Percentiles rank a stretch among this genome's conserved stretches.
phyloP scores from a whole-genome alignment of 2,797 vertebrate species.

The Myotis planiceps region DNA sequence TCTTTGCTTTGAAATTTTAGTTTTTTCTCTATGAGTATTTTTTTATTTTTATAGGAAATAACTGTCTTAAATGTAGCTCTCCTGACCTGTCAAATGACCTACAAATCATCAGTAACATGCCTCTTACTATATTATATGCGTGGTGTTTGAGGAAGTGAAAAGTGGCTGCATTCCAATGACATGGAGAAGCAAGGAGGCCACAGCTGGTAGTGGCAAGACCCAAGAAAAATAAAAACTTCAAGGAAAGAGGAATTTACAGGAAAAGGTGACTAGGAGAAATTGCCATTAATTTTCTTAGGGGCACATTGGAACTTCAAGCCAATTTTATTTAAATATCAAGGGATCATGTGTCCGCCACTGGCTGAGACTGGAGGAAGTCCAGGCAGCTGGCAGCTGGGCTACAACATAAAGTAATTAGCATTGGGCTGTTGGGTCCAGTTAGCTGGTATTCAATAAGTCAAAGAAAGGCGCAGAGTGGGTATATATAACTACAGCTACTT shows the following conservation, averaged over 20 bases:
- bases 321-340: constrained; percentile 25
- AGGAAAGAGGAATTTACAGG: constrained; percentile 11
- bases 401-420: not conserved
- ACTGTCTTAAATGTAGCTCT: not conserved
- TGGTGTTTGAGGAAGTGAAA: not conserved
- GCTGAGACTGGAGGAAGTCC: not conserved
- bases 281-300: not conserved
- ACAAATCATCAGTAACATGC: not conserved
- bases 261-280: constrained; percentile 1
- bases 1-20: not conserved
- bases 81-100: not conserved
- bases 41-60: not conserved
- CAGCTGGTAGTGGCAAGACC: not conserved
- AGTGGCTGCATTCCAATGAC: not conserved
- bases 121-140: not conserved
- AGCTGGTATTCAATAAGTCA: not conserved
- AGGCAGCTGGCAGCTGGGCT: not conserved
- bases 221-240: not conserved
- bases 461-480: not conserved
- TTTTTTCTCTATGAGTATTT: not conserved
- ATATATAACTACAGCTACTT: not conserved
- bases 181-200: not conserved
- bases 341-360: not conserved
- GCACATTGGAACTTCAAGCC: not conserved
- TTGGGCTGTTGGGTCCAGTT: not conserved